Evolutionary conservation across 2,888 invertebrate genomes (phyloP), one percentile per base, ranked within the genome.

Genomic region (Tuberolachnus salignus): DNA sequence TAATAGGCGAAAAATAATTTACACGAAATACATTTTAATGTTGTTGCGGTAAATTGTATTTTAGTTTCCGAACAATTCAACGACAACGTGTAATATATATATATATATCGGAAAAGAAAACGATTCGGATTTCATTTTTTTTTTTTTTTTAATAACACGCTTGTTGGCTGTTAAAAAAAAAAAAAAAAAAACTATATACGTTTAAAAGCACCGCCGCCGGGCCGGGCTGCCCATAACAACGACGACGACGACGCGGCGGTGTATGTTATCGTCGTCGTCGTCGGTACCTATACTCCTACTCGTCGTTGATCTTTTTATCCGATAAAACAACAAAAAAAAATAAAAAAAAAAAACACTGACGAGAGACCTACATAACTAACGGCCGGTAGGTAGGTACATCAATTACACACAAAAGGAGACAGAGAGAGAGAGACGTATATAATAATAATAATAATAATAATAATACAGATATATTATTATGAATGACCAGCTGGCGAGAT

Each of bases 401-500:
- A 23, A 66, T 74, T 64, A 74, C 55, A 74, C 70, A 16, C 16
- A 11, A 21, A n/a, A 59, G 46, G 61, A 49, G 34, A 51, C 13
- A 3, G 16, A 64, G 44, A 59, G 59, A 9, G n/a, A 11, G 14
- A 21, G 16, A 19, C n/a, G 19, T 10, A 75, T 46, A 74, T 46
- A 53, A 70, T n/a, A 59, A 59, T 8, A 8, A 53, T 59, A 71
- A 57, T 59, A 46, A 61, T 49, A 21, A 72, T 63, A 49, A 73
- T 63, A 74, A 46, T 26, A 63, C n/a, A 16, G n/a, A 73, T 73
- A 53, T 16, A n/a, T 4, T 8, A n/a, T 14, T 55, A 57, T 26
- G 67, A 66, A 67, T 44, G 66, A n/a, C 55, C 66, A 34, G 19
- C 72, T 61, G n/a, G 63, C 19, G 49, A 67, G 75, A 75, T 67